Conservation (phyloP, 35 echinoderm and acorn worm genomes). For the Amphiura filiformis region DNA sequence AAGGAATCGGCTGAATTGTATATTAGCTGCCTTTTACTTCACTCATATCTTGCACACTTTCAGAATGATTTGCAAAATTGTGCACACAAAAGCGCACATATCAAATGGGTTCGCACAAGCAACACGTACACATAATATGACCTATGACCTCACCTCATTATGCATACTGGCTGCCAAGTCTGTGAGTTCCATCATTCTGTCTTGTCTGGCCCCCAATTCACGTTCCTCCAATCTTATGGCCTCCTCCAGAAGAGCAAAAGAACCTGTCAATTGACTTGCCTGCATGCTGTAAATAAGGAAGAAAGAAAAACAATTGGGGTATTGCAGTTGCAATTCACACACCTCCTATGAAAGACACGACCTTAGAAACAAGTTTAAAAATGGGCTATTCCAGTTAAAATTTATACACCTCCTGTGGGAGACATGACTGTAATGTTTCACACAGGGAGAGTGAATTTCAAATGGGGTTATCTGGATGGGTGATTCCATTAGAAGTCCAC, state of each 20-base stretch:
- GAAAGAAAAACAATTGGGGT: not conserved
- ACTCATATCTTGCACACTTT: too few relatives aligned
- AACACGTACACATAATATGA: not conserved
- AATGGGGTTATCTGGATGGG: too few relatives aligned
- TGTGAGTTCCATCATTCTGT: constrained; percentile 52
- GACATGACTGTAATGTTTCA: too few relatives aligned
- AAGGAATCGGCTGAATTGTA: too few relatives aligned
- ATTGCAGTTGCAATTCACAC: too few relatives aligned
- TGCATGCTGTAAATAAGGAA: constrained; percentile 58
- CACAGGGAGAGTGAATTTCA: too few relatives aligned
- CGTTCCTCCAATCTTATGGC: constrained; percentile 33
- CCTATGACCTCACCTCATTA: constrained; percentile 69
- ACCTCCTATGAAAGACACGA: too few relatives aligned
- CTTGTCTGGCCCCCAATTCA: constrained; percentile 25
- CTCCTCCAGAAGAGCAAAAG: constrained; percentile 47
- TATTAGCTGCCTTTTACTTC: too few relatives aligned
- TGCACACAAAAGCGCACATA: not conserved
- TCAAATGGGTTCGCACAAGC: not conserved
- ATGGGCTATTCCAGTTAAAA: too few relatives aligned
- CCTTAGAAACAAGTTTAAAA: too few relatives aligned
- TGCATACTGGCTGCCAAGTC: constrained; percentile 60
- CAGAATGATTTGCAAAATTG: not conserved
- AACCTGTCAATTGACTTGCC: constrained; percentile 41
- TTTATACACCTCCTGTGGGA: too few relatives aligned
- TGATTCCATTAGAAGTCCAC: too few relatives aligned